Evolutionary conservation across 2,113 vertebrate species (phyloP).

Genomic region (Meles meles): DNA sequence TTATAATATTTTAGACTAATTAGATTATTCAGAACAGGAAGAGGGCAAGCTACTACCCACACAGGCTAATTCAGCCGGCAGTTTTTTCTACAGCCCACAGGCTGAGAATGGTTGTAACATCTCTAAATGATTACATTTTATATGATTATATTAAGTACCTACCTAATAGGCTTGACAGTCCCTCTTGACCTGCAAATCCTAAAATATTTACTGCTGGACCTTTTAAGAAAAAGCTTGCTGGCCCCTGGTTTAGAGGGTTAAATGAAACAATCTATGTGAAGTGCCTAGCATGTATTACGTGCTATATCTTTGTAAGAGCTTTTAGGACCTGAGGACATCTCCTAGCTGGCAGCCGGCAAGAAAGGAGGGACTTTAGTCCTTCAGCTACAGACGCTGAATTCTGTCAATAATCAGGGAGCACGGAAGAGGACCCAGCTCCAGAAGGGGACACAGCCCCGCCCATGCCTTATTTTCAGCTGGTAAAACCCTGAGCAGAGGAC

Average conservation of each 20-base stretch:
- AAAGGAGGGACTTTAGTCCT: neutral
- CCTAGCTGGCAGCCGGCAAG: neutral
- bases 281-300: neutral
- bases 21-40: neutral
- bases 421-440: neutral
- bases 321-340: neutral
- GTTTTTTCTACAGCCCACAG: neutral
- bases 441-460: accelerated
- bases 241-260: neutral
- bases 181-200: neutral
- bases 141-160: neutral
- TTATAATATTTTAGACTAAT: neutral
- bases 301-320: neutral
- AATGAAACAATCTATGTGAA: neutral
- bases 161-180: neutral
- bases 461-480: neutral
- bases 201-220: neutral
- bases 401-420: neutral
- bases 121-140: neutral
- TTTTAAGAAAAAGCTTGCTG: neutral
- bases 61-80: neutral
- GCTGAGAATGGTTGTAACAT: neutral
- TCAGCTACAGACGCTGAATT: neutral
- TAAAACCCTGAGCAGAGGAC: no score
- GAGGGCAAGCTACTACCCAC: neutral